Evolutionary conservation across 2,888 invertebrate genomes (phyloP), one percentile per base, ranked within the genome.

Genomic region (Diabrotica balteata): DNA sequence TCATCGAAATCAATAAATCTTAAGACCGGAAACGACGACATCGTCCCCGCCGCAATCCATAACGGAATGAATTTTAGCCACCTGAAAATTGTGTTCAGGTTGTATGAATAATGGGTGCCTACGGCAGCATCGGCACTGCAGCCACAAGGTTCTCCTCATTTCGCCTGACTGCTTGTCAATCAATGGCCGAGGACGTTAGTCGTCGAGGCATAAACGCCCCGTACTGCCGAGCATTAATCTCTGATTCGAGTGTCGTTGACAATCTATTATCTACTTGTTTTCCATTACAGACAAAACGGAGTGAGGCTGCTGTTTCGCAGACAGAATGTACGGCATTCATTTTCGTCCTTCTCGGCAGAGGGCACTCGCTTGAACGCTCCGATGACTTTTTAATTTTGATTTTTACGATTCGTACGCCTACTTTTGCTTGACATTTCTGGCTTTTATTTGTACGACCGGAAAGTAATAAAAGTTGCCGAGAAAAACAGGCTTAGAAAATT

Each of bases 181-280:
- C 69, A 66, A 63, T 63, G 63, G 66, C 59, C 63, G 66, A 50
- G 59, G 69, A 69, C 66, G 51, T 63, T 66, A 66, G 66, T 63
- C 66, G 63, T 57, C 66, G 57, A 51, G 17, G 66, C 69, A 59
- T 59, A 55, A 69, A 66, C 59, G 51, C 58, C 58, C 10, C 43
- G 61, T 52, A 58, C 63, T 69, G 66, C 58, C 58, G 17, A 51
- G 61, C 55, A 58, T 66, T 69, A 69, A 69, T 69, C 63, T 66
- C 62, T 46, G 55, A 44, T 66, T 42, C 59, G 66, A 66, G 57
- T 69, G 69, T 49, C 22, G 63, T 59, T 69, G 69, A 69, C 69
- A 69, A 66, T 66, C 61, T 69, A 69, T 69, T 69, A 69, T 69
- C 59, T 59, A 57, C 63, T 57, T 51, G 69, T 60, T 61, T 66